A percentile compares a stretch with the other conserved stretches of the same genome.
These are phyloP conservation scores for Cephalopterus ornatus DNA, from an alignment of 2,113 vertebrate genomes.

Conservation along the genomic window DNA sequence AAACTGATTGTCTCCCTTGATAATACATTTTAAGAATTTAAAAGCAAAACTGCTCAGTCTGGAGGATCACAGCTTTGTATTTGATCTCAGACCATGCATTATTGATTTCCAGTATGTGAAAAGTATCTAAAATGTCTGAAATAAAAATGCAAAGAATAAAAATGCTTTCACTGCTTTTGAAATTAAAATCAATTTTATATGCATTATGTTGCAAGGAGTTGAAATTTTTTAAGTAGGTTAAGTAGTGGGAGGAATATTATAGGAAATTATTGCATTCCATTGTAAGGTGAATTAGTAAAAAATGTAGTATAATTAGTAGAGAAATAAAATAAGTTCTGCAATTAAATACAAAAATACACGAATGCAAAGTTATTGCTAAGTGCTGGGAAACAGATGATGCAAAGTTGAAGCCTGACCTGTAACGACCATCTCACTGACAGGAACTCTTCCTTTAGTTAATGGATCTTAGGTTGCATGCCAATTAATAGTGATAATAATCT, in stretches of 20 bases:
- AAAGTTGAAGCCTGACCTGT: neutral
- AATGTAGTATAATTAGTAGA: neutral
- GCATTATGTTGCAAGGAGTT: neutral
- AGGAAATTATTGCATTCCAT: neutral
- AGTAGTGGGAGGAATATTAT: conserved; percentile 28
- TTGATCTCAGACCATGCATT: conserved; percentile 36
- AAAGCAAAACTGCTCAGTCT: neutral
- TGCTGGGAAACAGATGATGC: neutral
- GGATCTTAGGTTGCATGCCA: neutral
- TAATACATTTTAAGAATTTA: conserved; percentile 40
- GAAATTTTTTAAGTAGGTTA: conserved; percentile 30
- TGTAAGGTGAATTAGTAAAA: neutral
- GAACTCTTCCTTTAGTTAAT: neutral
- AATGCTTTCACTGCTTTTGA: conserved; percentile 12
- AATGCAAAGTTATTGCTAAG: neutral
- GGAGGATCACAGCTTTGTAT: neutral
- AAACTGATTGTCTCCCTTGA: neutral
- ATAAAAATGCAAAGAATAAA: conserved; percentile 29
- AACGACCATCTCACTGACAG: neutral
- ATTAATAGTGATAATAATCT: neutral
- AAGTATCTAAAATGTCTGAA: conserved; percentile 19
- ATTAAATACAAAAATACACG: neutral
- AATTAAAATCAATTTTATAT: conserved; percentile 45
- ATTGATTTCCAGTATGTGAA: conserved; percentile 23
- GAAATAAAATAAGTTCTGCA: neutral